Evolutionary conservation across 2,797 vertebrate species (phyloP), one percentile per base, ranked within the genome.

Genomic region (Orientallactaga sibirica): DNA sequence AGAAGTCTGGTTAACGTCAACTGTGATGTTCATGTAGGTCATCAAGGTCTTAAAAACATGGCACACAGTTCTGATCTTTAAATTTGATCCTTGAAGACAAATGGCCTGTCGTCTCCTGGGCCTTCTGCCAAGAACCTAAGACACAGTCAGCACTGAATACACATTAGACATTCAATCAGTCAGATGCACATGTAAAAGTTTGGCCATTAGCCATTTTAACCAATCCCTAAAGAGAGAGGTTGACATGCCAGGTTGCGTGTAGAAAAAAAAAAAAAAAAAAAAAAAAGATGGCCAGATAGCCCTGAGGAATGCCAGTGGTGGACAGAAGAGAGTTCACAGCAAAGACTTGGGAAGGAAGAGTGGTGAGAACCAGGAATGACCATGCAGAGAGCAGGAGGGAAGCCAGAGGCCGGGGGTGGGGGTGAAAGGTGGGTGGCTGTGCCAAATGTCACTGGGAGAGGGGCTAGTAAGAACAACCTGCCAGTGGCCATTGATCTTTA

Each of bases 101-200:
- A 18, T 5, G 76, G 80, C 29, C 3, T 80, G 33, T 33, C 19
- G 1, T 66, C 20, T 74, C 77, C 73, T 74, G 61, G 62, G 19
- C 43, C 66, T 66, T 84, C 74, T 71, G 68, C 55, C n/a, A 25
- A 76, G 33, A 66, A 71, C 71, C 41, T 66, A 22, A 52, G 24
- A 18, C 81, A 74, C 6, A 37, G 58, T 37, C 33, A 37, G 33
- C 7, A 25, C 37, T 73, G 92, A 62, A 33, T 67, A 52, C 20
- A 62, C 89, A 19, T 37, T 94, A 10, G 25, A 87, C 52, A 64
- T 24, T 95, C 33, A 84, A 12, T 37, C 33, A 82, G 92, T 25
- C 29, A 73, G 10, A 81, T 24, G 5, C 89, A 24, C 22, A 70
- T 20, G 58, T 73, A 48, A 24, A 25, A 67, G 29, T 84, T 88